A percentile compares a stretch with the other conserved stretches of the same genome.
These are phyloP conservation scores for Adrianichthys oophorus DNA, from an alignment of 2,797 vertebrate species.

Conservation along the genomic window DNA sequence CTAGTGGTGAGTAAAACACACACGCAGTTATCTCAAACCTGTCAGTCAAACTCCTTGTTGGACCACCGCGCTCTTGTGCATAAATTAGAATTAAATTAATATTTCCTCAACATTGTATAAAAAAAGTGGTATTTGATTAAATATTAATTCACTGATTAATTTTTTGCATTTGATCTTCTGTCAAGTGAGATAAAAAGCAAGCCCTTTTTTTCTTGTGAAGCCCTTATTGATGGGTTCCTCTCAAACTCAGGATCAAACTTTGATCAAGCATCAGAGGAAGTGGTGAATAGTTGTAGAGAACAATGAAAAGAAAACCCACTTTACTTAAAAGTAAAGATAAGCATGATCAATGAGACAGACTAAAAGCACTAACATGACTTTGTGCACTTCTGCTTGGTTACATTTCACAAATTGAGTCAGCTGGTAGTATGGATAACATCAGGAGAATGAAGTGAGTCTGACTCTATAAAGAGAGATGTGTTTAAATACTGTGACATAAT, in stretches of 20 bases:
- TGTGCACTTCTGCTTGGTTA: conserved; percentile 42
- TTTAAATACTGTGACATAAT: no score
- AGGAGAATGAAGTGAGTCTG: conserved; percentile 25
- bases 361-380: conserved; percentile 55
- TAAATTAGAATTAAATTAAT: conserved; percentile 74
- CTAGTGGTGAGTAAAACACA: conserved; percentile 66
- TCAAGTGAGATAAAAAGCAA: conserved; percentile 56
- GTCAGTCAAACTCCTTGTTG: conserved; percentile 61
- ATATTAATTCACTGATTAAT: conserved; percentile 73
- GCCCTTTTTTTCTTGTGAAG: conserved; percentile 52
- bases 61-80: conserved; percentile 68
- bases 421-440: conserved; percentile 29
- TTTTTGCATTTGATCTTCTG: conserved; percentile 73
- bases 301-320: conserved; percentile 41
- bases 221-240: conserved; percentile 65
- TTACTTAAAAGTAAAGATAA: conserved; percentile 43
- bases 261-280: conserved; percentile 44
- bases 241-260: conserved; percentile 63
- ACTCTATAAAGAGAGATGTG: neutral
- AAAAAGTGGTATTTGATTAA: conserved; percentile 73
- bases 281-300: conserved; percentile 29
- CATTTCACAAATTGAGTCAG: conserved; percentile 36
- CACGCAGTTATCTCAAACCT: conserved; percentile 54
- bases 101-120: conserved; percentile 55
- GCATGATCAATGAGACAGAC: conserved; percentile 48